Conservation (phyloP, 2,888 invertebrate species). For the Cerceris ruficornis region DNA sequence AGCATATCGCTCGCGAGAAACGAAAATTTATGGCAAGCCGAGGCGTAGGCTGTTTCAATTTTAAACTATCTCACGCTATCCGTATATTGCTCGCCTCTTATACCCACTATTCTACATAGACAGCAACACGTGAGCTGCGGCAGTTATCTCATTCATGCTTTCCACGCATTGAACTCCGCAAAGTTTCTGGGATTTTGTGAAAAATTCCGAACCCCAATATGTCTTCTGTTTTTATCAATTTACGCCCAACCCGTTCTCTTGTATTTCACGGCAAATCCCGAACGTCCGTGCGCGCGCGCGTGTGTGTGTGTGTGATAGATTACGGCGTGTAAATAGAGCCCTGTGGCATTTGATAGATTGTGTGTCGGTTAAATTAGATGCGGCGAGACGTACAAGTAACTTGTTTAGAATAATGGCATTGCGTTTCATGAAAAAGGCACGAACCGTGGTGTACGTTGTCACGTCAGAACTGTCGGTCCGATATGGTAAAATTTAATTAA, state of each 20-base stretch:
- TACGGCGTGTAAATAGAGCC: too few relatives aligned
- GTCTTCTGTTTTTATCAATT: constrained; percentile 28
- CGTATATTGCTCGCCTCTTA: constrained; percentile 23
- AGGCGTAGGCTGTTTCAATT: constrained; percentile 71
- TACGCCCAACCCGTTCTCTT: constrained; percentile 29
- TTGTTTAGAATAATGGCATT: background rate
- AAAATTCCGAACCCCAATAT: background rate
- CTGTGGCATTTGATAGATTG: too few relatives aligned
- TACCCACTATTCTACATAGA: constrained; percentile 24
- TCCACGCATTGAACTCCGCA: constrained; percentile 13
- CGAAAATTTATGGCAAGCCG: constrained; percentile 72
- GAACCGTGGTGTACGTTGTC: background rate
- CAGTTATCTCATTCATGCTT: constrained; percentile 41
- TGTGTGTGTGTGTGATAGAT: background rate
- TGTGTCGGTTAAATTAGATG: too few relatives aligned
- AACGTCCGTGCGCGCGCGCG: background rate
- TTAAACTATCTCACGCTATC: constrained; percentile 64
- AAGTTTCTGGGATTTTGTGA: constrained; percentile 23
- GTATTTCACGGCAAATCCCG: background rate
- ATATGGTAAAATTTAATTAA: constrained; percentile 50
- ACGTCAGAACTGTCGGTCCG: constrained; percentile 3
- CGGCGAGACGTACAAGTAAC: too few relatives aligned
- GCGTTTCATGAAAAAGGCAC: background rate
- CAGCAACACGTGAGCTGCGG: constrained; percentile 31
- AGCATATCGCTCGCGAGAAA: constrained; percentile 35